Evolutionary conservation across 2,113 vertebrate species (phyloP).

Genomic region (Ramphastos sulfuratus): DNA sequence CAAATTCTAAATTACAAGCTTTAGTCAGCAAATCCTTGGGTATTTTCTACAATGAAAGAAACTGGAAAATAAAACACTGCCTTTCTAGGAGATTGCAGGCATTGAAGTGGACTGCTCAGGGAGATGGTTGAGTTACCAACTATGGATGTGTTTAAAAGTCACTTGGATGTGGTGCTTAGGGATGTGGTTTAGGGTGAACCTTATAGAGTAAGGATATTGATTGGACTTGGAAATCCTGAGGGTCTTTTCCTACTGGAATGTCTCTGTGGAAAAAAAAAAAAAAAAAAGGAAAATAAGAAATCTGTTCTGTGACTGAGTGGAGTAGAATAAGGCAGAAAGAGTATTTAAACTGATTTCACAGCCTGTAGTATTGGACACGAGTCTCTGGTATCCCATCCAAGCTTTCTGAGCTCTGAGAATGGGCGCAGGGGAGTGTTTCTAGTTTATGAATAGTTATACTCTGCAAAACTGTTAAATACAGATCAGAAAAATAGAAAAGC

Average conservation of each 20-base stretch:
- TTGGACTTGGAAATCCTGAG: too few relatives aligned
- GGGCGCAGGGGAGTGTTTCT: background rate
- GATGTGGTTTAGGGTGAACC: too few relatives aligned
- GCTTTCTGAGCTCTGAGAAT: background rate
- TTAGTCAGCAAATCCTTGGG: background rate
- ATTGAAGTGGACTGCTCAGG: too few relatives aligned
- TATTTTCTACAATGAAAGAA: background rate
- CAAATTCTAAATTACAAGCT: background rate
- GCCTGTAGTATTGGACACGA: background rate
- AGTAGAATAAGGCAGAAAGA: background rate
- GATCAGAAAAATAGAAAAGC: background rate
- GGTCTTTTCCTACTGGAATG: too few relatives aligned
- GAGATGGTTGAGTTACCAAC: too few relatives aligned
- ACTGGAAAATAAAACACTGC: background rate
- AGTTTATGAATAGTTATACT: background rate
- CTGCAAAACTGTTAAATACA: background rate
- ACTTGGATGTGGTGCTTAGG: too few relatives aligned
- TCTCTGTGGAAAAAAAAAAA: too few relatives aligned
- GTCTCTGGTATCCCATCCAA: background rate
- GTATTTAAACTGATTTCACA: background rate
- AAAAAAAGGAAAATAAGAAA: too few relatives aligned
- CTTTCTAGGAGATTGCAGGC: background rate
- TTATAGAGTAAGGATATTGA: too few relatives aligned
- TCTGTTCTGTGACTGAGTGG: background rate
- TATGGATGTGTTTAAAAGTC: too few relatives aligned